These are phyloP conservation scores for Lasius fuliginosus DNA, from an alignment of 2,888 invertebrate genomes.

Conservation along the genomic window DNA sequence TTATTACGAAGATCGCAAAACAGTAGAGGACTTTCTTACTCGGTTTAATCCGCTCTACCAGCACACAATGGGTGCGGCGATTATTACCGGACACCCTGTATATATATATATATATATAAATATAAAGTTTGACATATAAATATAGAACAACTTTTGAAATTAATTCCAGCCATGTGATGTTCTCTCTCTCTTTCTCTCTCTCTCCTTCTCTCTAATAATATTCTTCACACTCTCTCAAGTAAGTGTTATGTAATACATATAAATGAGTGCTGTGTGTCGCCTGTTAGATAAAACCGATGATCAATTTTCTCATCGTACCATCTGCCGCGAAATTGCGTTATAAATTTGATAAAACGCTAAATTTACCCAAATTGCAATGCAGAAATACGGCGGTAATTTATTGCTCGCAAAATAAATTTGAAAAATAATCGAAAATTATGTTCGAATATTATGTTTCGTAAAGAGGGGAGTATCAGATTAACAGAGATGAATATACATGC, in stretches of 20 bases:
- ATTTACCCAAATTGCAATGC: not conserved
- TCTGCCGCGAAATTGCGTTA: not conserved
- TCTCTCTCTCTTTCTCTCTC: not conserved
- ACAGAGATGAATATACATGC: not conserved
- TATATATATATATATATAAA: not conserved
- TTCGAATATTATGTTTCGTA: not conserved
- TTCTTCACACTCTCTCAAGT: not conserved
- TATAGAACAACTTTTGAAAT: not conserved
- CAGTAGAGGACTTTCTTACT: too few species aligned
- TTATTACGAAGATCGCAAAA: too few species aligned
- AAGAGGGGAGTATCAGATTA: not conserved
- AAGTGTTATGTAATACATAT: slow-evolving; percentile 6
- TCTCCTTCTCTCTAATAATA: not conserved
- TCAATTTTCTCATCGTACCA: not conserved
- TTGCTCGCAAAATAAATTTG: not conserved
- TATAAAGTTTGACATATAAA: not conserved
- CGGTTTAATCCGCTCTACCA: too few species aligned
- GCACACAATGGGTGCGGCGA: too few species aligned
- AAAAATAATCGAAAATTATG: not conserved
- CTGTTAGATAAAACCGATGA: not conserved
- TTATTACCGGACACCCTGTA: too few species aligned
- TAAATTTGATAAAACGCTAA: slow-evolving; percentile 27
- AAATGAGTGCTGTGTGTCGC: not conserved
- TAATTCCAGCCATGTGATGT: not conserved
- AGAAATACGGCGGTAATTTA: not conserved